These are phyloP conservation scores for Kryptolebias ocellatus DNA, from an alignment of 2,797 vertebrate genomes.

Conservation along the genomic window DNA sequence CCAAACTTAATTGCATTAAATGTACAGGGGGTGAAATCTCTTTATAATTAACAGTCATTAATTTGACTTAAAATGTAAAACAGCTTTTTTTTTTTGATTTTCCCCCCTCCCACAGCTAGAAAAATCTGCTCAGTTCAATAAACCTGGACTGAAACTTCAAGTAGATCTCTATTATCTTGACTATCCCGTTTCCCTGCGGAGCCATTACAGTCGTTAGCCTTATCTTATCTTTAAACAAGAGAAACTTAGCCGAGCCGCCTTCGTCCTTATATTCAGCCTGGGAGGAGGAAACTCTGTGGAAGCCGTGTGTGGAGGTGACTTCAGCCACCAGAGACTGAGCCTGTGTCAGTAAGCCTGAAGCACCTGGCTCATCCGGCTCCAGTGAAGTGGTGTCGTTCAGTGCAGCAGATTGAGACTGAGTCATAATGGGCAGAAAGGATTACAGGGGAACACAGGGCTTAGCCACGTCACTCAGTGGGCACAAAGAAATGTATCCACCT, in stretches of 20 bases:
- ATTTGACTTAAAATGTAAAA: constrained; percentile 38
- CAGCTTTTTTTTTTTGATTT: constrained; percentile 8
- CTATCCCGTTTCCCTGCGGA: constrained; percentile 72
- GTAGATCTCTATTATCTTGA: constrained; percentile 72
- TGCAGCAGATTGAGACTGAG: constrained; percentile 50
- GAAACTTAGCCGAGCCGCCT: constrained; percentile 68
- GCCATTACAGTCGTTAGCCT: constrained; percentile 77
- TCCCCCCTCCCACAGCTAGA: constrained; percentile 12
- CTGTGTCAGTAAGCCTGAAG: constrained; percentile 67
- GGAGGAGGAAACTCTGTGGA: constrained; percentile 48
- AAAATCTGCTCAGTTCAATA: constrained; percentile 53
- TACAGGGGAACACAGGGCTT: constrained; percentile 59
- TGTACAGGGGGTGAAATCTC: constrained; percentile 14
- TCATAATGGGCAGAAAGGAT: constrained; percentile 68
- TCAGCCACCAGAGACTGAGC: constrained; percentile 55
- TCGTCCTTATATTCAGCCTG: constrained; percentile 59
- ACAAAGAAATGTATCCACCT: constrained; percentile 67
- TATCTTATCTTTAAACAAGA: constrained; percentile 81
- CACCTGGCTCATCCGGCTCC: constrained; percentile 49
- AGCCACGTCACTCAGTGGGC: constrained; percentile 56
- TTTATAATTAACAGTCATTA: constrained; percentile 26
- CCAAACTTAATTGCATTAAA: constrained; percentile 10
- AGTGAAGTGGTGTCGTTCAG: constrained; percentile 65
- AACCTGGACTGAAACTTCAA: constrained; percentile 58
- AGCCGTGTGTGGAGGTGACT: constrained; percentile 42